phyloP scores from a whole-genome alignment of 2,888 invertebrate genomes.

The Gonocerus acuteangulatus region DNA sequence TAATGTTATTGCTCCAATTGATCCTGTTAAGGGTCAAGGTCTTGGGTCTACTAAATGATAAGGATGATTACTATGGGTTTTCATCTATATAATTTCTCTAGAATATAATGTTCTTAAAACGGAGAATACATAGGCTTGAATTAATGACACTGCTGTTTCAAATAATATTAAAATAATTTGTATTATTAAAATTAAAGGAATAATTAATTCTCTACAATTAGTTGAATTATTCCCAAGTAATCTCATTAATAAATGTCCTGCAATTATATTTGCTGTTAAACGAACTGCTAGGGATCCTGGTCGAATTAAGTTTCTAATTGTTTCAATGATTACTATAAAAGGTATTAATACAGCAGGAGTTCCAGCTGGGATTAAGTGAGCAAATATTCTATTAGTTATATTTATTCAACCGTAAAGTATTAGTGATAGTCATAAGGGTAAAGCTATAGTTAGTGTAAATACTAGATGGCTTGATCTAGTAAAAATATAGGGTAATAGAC shows the following conservation, averaged over 20 bases:
- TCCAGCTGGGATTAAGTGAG: slow-evolving; percentile 60
- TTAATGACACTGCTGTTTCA: slow-evolving; percentile 55
- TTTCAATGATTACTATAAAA: slow-evolving; percentile 61
- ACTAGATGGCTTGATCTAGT: slow-evolving; percentile 58
- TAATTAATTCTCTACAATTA: slow-evolving; percentile 41
- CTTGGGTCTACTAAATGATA: slow-evolving; percentile 60
- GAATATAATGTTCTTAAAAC: slow-evolving; percentile 59
- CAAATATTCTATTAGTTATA: slow-evolving; percentile 56
- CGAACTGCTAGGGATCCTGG: slow-evolving; percentile 62
- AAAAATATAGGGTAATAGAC: slow-evolving; percentile 64
- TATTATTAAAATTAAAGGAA: slow-evolving; percentile 44
- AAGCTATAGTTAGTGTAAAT: slow-evolving; percentile 52
- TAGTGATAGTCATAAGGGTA: slow-evolving; percentile 58
- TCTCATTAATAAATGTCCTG: slow-evolving; percentile 60
- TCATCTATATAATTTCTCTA: slow-evolving; percentile 57
- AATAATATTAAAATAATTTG: slow-evolving; percentile 51
- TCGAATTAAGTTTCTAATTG: slow-evolving; percentile 63
- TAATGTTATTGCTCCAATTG: slow-evolving; percentile 47
- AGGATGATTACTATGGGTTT: slow-evolving; percentile 50
- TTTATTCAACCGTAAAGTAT: slow-evolving; percentile 59
- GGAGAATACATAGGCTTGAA: slow-evolving; percentile 60
- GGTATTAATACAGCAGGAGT: slow-evolving; percentile 57
- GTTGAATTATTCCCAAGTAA: slow-evolving; percentile 48
- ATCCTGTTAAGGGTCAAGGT: slow-evolving; percentile 56
- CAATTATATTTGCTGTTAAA: slow-evolving; percentile 68